Conservation (phyloP, 1,140 invertebrate genomes). For the Thalassaphorura encarpata region DNA sequence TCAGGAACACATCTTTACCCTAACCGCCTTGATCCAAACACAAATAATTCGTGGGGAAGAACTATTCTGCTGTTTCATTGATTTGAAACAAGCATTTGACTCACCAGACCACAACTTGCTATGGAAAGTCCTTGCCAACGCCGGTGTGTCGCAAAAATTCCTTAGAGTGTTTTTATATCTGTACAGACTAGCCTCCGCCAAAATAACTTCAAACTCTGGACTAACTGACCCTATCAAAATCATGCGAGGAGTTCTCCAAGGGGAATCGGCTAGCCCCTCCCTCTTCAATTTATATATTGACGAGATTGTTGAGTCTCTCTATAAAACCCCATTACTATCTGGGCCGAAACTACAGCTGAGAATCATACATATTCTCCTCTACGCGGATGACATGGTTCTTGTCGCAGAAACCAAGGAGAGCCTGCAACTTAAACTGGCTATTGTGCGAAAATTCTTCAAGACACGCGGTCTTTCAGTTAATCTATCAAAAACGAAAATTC, state of each 20-base stretch:
- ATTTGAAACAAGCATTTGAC: conserved; percentile 32
- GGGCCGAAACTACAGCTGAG: conserved; percentile 6
- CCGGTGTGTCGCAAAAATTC: conserved; percentile 29
- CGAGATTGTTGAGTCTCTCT: no score
- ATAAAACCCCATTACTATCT: conserved; percentile 1
- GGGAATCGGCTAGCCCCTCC: conserved; percentile 29
- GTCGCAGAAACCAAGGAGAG: not conserved
- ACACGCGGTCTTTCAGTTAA: conserved; percentile 25
- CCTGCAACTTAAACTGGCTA: conserved; percentile 10
- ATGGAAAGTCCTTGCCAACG: conserved; percentile 26
- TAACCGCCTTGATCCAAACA: conserved; percentile 28
- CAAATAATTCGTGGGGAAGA: conserved; percentile 10
- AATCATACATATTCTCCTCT: not conserved
- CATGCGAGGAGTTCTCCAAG: conserved; percentile 30
- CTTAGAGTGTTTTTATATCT: conserved; percentile 27
- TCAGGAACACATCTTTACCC: conserved; percentile 31
- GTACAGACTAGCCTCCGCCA: conserved; percentile 24
- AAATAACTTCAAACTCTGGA: no score
- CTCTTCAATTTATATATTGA: conserved; percentile 31
- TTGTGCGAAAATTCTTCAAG: conserved; percentile 20
- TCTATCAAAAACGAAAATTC: conserved; percentile 30
- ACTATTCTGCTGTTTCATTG: conserved; percentile 31
- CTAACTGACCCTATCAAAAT: conserved; percentile 9
- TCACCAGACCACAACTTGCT: conserved; percentile 28
- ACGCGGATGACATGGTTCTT: conserved; percentile 16